Evolutionary conservation across 2,888 invertebrate species (phyloP).

Genomic region (Cenopis cana): DNA sequence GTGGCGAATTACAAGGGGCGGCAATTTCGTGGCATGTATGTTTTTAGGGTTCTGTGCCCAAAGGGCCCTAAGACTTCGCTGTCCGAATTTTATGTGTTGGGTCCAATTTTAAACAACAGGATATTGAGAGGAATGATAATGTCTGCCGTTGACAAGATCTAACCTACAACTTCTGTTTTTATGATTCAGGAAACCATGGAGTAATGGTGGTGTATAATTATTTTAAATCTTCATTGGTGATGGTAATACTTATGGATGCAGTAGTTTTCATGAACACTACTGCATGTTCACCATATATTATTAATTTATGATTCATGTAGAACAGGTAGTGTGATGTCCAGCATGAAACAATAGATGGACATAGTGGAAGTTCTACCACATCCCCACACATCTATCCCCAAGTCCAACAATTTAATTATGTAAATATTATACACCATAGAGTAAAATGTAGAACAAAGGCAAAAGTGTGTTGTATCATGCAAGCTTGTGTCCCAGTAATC

Average conservation of each 20-base stretch:
- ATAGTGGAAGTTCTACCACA: neutral
- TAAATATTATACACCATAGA: conserved; percentile 52
- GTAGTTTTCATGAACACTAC: neutral
- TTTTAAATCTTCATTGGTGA: neutral
- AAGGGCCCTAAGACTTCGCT: no score
- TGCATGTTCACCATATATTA: neutral
- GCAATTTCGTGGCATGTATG: no score
- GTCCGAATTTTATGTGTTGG: no score
- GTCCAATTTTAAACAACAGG: neutral
- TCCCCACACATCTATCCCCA: neutral
- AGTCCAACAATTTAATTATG: conserved; percentile 50
- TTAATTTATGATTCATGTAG: neutral
- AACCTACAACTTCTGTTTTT: neutral
- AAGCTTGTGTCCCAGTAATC: neutral
- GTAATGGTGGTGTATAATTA: neutral
- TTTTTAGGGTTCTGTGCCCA: no score
- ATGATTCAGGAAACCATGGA: neutral
- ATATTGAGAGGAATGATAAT: neutral
- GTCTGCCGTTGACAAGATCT: neutral
- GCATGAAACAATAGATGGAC: conserved; percentile 1
- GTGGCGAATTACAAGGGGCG: no score
- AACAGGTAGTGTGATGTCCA: neutral
- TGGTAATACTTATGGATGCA: neutral
- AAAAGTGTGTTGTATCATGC: conserved; percentile 8
- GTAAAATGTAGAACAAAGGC: conserved; percentile 40